phyloP scores from a whole-genome alignment of 2,888 invertebrate genomes.

The Caenorhabditis sp. region DNA sequence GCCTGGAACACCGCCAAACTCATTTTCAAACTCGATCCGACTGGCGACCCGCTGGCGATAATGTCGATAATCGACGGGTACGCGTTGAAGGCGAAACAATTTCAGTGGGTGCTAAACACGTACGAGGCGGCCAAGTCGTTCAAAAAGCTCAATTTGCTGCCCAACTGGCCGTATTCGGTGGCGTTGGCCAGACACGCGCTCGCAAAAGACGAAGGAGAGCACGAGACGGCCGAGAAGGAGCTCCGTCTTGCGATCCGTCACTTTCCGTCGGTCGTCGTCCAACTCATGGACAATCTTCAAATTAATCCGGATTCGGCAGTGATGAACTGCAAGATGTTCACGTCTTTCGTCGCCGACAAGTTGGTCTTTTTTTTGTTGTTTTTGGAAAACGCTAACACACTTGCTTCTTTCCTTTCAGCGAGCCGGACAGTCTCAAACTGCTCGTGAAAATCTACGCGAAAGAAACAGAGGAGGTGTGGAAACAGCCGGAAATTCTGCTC shows the following conservation, averaged over 20 bases:
- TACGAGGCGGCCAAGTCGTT: conserved; percentile 80
- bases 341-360: conserved; percentile 44
- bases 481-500: conserved; percentile 83
- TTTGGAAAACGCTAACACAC: too few species aligned
- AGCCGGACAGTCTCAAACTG: conserved; percentile 83
- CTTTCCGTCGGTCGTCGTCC: conserved; percentile 87
- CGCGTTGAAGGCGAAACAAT: conserved; percentile 86
- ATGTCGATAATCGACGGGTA: conserved; percentile 88
- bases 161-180: conserved; percentile 90
- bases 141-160: conserved; percentile 87
- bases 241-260: conserved; percentile 82
- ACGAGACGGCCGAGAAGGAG: conserved; percentile 81
- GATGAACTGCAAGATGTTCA: conserved; percentile 63
- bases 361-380: conserved; percentile 7
- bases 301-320: conserved; percentile 67
- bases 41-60: conserved; percentile 85
- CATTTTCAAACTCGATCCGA: conserved; percentile 86
- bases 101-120: conserved; percentile 84
- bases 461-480: conserved; percentile 86
- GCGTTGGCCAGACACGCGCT: conserved; percentile 84
- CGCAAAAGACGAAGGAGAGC: conserved; percentile 73
- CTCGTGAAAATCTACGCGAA: conserved; percentile 86
- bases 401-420: conserved; percentile 55
- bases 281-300: conserved; percentile 82
- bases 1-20: conserved; percentile 91